phyloP scores from a whole-genome alignment of 2,797 vertebrate species.

The Chelon labrosus region DNA sequence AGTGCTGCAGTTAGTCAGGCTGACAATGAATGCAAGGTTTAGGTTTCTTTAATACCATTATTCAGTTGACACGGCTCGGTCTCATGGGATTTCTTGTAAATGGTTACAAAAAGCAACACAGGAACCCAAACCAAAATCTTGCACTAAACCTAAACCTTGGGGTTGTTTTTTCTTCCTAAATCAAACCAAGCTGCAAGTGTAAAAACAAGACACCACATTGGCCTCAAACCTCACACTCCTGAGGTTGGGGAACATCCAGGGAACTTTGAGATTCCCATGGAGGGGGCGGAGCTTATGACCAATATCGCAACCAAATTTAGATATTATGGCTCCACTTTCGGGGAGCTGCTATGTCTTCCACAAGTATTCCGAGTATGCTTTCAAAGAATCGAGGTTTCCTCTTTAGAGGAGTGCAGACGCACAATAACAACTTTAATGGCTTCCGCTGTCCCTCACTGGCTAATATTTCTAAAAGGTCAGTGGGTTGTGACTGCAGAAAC shows the following conservation, averaged over 20 bases:
- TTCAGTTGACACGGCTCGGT: background rate
- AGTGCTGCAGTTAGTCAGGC: constrained; percentile 3
- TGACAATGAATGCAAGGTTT: background rate
- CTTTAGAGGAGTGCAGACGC: accelerated
- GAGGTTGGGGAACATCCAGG: too few relatives aligned
- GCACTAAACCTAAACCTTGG: too few relatives aligned
- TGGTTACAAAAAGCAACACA: too few relatives aligned
- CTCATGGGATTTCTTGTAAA: too few relatives aligned
- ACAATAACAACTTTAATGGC: background rate
- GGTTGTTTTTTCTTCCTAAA: too few relatives aligned
- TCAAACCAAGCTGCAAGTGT: too few relatives aligned
- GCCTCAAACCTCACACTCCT: too few relatives aligned
- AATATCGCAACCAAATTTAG: background rate
- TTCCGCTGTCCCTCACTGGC: background rate
- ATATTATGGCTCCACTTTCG: background rate
- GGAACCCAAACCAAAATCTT: too few relatives aligned
- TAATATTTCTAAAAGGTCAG: constrained; percentile 14
- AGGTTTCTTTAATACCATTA: background rate
- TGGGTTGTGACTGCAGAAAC: background rate
- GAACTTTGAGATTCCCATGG: too few relatives aligned
- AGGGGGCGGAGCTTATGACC: background rate
- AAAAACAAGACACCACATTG: too few relatives aligned
- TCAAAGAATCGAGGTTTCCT: constrained; percentile 11
- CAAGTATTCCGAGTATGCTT: background rate
- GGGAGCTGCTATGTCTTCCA: background rate